A percentile compares a stretch with the other conserved stretches of the same genome.
Evolutionary conservation across 2,888 invertebrate species (phyloP).

Genomic region (Tenthredo amoena): DNA sequence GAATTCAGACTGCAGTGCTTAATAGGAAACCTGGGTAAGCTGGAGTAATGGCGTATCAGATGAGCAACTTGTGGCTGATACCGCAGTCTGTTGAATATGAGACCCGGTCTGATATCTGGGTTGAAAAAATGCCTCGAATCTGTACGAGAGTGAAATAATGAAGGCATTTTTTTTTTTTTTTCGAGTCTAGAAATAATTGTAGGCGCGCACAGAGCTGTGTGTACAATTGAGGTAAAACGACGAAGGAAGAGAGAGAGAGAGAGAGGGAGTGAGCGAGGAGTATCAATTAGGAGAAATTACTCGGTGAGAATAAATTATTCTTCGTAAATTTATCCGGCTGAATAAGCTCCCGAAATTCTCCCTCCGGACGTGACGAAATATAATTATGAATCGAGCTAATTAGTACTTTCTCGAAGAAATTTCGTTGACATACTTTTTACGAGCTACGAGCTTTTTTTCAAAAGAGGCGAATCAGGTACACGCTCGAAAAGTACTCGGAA

Average conservation of each 20-base stretch:
- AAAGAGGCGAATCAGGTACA: too few species aligned
- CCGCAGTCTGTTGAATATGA: too few species aligned
- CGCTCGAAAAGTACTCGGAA: background rate
- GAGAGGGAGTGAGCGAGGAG: background rate
- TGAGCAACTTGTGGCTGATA: too few species aligned
- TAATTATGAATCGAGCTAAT: slow-evolving; percentile 55
- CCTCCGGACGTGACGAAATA: slow-evolving; percentile 54
- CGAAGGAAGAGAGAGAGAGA: background rate
- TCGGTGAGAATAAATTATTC: slow-evolving; percentile 35
- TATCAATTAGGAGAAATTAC: slow-evolving; percentile 32
- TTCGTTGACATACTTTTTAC: background rate
- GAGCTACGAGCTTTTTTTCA: too few species aligned
- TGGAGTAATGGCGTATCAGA: too few species aligned
- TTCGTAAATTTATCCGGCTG: background rate
- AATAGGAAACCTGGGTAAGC: too few species aligned
- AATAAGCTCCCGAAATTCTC: slow-evolving; percentile 38
- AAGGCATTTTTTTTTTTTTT: background rate
- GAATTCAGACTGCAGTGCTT: too few species aligned
- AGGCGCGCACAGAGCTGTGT: background rate
- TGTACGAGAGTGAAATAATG: background rate
- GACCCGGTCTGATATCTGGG: background rate
- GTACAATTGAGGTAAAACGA: background rate
- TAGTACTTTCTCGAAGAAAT: slow-evolving; percentile 13
- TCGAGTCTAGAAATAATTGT: background rate
- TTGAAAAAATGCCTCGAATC: background rate